phyloP scores from a whole-genome alignment of 2,888 invertebrate genomes.

The Nesidiocoris tenuis region DNA sequence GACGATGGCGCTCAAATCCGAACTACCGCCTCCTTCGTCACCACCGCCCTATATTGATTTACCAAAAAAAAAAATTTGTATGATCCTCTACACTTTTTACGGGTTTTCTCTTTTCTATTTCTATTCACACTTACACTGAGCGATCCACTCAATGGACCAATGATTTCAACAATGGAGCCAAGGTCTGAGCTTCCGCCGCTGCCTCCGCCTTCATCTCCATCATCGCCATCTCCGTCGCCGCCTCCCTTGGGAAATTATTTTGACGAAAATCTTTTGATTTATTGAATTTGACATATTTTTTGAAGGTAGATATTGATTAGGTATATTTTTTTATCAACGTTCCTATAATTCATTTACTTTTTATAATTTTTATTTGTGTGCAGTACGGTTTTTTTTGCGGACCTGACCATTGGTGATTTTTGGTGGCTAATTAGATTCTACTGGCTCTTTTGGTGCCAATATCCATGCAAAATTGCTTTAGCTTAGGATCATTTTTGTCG shows the following conservation, averaged over 20 bases:
- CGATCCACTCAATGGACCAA: slow-evolving; percentile 44
- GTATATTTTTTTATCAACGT: background rate
- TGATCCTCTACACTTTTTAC: too few relatives aligned
- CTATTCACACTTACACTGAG: slow-evolving; percentile 48
- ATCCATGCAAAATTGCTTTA: too few relatives aligned
- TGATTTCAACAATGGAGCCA: slow-evolving; percentile 42
- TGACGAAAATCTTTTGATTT: background rate
- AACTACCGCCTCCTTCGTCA: slow-evolving; percentile 35
- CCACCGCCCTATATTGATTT: slow-evolving; percentile 40
- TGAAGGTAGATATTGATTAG: too few relatives aligned
- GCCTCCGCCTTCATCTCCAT: slow-evolving; percentile 41
- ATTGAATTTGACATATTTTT: background rate
- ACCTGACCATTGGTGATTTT: background rate
- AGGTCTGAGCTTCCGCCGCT: slow-evolving; percentile 48
- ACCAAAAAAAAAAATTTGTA: too few relatives aligned
- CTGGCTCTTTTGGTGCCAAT: too few relatives aligned
- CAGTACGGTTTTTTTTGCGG: too few relatives aligned
- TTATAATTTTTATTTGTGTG: background rate
- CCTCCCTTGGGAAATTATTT: slow-evolving; percentile 44
- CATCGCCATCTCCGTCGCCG: slow-evolving; percentile 41
- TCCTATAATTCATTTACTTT: background rate
- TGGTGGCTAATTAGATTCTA: too few relatives aligned
- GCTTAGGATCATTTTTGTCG: too few relatives aligned
- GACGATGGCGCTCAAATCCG: slow-evolving; percentile 40
- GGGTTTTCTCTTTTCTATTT: too few relatives aligned